Conservation (phyloP, 2,888 invertebrate genomes). For the Phengaris alcon region DNA sequence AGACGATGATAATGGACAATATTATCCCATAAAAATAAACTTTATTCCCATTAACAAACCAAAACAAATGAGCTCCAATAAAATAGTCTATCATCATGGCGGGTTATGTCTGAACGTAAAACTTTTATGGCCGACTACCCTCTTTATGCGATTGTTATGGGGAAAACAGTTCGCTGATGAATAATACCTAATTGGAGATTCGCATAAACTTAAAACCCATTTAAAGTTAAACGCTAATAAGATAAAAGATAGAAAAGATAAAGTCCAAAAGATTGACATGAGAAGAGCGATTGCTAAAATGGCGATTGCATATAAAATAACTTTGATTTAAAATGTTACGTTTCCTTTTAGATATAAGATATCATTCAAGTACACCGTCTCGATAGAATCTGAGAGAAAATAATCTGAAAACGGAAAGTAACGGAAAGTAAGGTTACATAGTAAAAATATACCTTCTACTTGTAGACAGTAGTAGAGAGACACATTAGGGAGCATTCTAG, state of each 20-base stretch:
- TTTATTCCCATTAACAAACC: slow-evolving; percentile 24
- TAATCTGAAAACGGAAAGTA: background rate
- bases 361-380: background rate
- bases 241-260: slow-evolving; percentile 9
- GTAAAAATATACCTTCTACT: no score
- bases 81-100: slow-evolving; percentile 21
- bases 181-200: slow-evolving; percentile 7
- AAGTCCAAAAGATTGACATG: slow-evolving; percentile 17
- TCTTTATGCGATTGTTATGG: slow-evolving; percentile 23
- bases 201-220: slow-evolving; percentile 8
- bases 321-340: slow-evolving; percentile 6
- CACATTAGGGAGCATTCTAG: no score
- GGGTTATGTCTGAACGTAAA: slow-evolving; percentile 11
- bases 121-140: slow-evolving; percentile 22
- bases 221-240: background rate
- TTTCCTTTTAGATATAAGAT: slow-evolving; percentile 12
- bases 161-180: slow-evolving; percentile 19
- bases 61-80: slow-evolving; percentile 20
- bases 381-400: background rate
- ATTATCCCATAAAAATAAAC: slow-evolving; percentile 24
- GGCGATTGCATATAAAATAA: background rate
- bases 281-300: background rate
- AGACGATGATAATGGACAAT: background rate
- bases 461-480: no score
- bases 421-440: background rate